Base-by-base conservation (phyloP, 2,113 vertebrate genomes). In the Romanogobio albipinnatus region DNA sequence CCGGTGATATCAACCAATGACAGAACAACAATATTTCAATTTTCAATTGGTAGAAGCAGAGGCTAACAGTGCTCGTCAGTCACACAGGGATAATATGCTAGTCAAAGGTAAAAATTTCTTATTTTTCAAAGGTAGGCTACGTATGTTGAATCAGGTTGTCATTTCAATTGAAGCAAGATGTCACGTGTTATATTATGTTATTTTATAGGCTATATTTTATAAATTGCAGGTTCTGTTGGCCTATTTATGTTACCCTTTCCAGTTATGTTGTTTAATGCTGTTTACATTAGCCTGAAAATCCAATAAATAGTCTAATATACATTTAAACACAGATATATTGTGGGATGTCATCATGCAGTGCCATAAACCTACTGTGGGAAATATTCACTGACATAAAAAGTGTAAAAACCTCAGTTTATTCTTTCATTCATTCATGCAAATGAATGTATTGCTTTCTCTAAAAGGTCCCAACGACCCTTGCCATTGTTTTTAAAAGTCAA, bases 1-100 rank as follows among this genome's bases (percentile, higher is more conserved):
- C 78, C 78, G 62, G 61, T 68, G 17, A 47, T 22, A 13, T 22
- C 17, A 66, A 51, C 61, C 78, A 68, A 66, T 81, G 61, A 68
- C 1, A 51, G 24, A 49, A 36, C 78, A 19, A 4, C 29, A 78
- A 33, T 24, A 5, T 51, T 17, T 1, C 39, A 24, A 26, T 61
- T 51, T 17, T 1, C 39, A 24, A 26, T 61, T 10, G 43, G 71
- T 17, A 33, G 29, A 68, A 15, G 33, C 64, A 1, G 0, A 10
- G 36, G 0, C 33, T 70, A 2, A 2, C 36, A 70, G 17, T 39
- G n/a, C 9, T 11, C n/a, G 10, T 70, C 66, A 43, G 10, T 70
- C 66, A 43, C 33, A 39, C 19, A 36, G 36, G 8, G 6, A 7
- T 3, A 33, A 26, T 68, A 19, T 6, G 11, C 47, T 14, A 39